phyloP scores from a whole-genome alignment of 2,113 vertebrate species.

The Axis porcinus region DNA sequence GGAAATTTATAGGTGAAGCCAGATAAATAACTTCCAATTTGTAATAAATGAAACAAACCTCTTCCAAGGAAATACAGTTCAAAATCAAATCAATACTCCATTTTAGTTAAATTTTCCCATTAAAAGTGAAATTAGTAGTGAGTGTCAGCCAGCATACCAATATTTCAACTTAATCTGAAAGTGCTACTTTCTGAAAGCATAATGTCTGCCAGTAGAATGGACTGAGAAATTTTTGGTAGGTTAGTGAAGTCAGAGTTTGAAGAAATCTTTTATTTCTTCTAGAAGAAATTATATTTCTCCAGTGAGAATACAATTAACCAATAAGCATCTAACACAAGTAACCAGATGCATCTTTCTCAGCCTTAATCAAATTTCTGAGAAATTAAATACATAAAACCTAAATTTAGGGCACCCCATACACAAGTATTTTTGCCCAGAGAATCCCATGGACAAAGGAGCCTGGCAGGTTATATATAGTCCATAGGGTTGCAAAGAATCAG shows the following conservation, averaged over 20 bases:
- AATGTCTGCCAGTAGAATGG: not conserved
- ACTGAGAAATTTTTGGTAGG: not conserved
- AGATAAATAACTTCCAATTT: conserved; percentile 18
- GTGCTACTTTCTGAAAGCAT: not conserved
- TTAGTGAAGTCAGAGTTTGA: not conserved
- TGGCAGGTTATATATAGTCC: not conserved
- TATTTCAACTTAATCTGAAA: conserved; percentile 31
- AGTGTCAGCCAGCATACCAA: not conserved
- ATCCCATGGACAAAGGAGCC: not conserved
- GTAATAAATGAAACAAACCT: conserved; percentile 6
- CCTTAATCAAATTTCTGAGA: not conserved
- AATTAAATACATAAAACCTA: not conserved
- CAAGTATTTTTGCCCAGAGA: not conserved
- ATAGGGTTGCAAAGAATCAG: not conserved
- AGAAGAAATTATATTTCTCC: not conserved
- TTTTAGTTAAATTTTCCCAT: conserved; percentile 43
- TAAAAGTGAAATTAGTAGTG: conserved; percentile 43
- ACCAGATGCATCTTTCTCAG: not conserved
- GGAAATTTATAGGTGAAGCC: not conserved
- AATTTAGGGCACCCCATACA: not conserved
- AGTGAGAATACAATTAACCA: not conserved
- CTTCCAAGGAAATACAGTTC: conserved; percentile 3
- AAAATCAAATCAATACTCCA: conserved; percentile 34
- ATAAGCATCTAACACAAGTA: not conserved
- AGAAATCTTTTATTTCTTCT: conserved; percentile 11